Evolutionary conservation across 2,888 invertebrate species (phyloP).

Genomic region (Geophilus truncorum): DNA sequence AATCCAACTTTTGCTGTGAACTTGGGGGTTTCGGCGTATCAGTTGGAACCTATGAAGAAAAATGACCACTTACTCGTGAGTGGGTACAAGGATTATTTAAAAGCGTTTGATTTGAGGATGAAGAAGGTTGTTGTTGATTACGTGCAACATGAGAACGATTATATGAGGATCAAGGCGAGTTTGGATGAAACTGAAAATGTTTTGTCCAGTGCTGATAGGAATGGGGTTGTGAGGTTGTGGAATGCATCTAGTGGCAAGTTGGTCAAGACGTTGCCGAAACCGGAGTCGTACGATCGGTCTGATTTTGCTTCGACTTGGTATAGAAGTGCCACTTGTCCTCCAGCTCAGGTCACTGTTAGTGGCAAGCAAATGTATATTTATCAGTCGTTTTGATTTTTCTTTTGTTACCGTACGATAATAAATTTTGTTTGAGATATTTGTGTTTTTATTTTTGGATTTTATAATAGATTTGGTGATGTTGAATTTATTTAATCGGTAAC

Average conservation of each 20-base stretch:
- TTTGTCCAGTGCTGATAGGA: conserved; percentile 1
- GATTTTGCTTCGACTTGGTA: neutral
- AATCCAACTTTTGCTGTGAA: neutral
- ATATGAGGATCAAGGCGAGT: neutral
- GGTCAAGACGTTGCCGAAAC: neutral
- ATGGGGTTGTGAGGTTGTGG: neutral
- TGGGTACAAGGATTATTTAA: neutral
- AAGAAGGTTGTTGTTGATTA: neutral
- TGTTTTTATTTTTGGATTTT: too few species aligned
- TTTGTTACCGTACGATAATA: too few species aligned
- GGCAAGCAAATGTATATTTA: neutral
- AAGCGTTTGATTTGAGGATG: neutral
- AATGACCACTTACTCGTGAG: neutral
- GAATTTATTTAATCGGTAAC: too few species aligned
- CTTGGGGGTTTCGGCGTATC: neutral
- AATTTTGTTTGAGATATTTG: too few species aligned
- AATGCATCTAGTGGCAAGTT: neutral
- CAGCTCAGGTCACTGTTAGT: neutral
- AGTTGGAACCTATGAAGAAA: neutral
- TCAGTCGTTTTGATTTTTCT: neutral
- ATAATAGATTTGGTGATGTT: too few species aligned
- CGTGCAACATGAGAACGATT: neutral
- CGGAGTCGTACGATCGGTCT: neutral
- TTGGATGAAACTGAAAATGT: neutral
- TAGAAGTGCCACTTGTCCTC: neutral